These are phyloP conservation scores for Atta texana DNA, from an alignment of 1,140 invertebrate genomes.

Conservation along the genomic window DNA sequence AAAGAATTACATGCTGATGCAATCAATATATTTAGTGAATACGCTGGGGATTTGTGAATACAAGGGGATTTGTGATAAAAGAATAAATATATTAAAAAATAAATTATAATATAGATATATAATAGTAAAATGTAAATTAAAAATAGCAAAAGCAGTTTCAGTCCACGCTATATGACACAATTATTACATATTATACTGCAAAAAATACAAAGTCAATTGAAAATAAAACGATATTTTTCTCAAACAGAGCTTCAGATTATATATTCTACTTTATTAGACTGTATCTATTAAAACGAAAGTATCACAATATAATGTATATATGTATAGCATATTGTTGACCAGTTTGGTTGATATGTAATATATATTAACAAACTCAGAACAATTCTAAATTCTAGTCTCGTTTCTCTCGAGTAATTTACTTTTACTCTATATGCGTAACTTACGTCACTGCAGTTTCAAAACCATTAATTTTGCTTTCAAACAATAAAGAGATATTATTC, in stretches of 20 bases:
- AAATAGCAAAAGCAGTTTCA: not conserved
- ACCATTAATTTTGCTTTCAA: not conserved
- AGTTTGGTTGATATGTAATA: no score
- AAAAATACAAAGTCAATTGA: not conserved
- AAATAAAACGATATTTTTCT: not conserved
- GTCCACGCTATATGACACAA: not conserved
- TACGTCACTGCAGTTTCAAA: not conserved
- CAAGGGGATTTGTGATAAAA: not conserved
- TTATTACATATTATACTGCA: not conserved
- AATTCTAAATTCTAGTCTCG: not conserved
- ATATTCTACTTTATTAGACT: no score
- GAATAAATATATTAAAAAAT: not conserved
- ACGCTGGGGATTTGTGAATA: not conserved
- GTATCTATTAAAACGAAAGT: no score
- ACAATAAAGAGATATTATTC: no score
- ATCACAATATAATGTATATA: no score
- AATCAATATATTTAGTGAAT: not conserved
- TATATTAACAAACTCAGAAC: not conserved
- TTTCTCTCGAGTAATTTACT: not conserved
- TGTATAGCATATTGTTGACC: no score
- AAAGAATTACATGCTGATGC: not conserved
- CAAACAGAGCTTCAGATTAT: not conserved
- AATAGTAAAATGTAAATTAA: conserved; percentile 2
- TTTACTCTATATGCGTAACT: not conserved
- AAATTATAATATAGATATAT: not conserved